phyloP scores from a whole-genome alignment of 2,888 invertebrate species.

The Conops quadrifasciatus region DNA sequence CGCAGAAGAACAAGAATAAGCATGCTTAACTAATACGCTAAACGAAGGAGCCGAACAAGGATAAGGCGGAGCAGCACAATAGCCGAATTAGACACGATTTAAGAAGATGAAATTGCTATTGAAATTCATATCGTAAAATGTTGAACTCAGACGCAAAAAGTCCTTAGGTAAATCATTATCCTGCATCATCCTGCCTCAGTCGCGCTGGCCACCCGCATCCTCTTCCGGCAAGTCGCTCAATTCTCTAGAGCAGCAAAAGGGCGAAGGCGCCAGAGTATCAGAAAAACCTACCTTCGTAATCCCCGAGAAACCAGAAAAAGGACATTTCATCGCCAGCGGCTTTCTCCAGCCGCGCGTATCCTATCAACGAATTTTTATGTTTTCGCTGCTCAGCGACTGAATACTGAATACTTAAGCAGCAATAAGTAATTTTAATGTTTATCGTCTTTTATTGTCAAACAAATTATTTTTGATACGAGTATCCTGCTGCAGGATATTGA shows the following conservation, averaged over 20 bases:
- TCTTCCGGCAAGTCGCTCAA: not conserved
- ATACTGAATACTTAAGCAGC: constrained; percentile 25
- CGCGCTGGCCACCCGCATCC: too few relatives aligned
- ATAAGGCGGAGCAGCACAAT: not conserved
- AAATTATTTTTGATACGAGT: constrained; percentile 64
- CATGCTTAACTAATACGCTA: too few relatives aligned
- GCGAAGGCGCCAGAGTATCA: not conserved
- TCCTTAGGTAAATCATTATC: not conserved
- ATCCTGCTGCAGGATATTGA: constrained; percentile 58
- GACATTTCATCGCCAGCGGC: constrained; percentile 39
- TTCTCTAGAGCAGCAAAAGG: not conserved
- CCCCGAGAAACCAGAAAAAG: constrained; percentile 42
- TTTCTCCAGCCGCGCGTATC: constrained; percentile 16
- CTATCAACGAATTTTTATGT: constrained; percentile 45
- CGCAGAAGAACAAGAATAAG: not conserved
- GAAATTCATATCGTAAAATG: not conserved
- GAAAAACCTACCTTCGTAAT: constrained; percentile 25
- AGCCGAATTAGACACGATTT: not conserved
- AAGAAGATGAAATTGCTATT: not conserved
- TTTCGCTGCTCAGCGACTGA: constrained; percentile 36
- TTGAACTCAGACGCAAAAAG: not conserved
- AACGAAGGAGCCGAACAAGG: not conserved
- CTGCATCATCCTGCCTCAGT: too few relatives aligned
- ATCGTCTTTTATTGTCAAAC: constrained; percentile 64
- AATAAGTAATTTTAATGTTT: constrained; percentile 62